Conservation (phyloP, 1,140 invertebrate genomes). For the Drosophila trapezifrons region DNA sequence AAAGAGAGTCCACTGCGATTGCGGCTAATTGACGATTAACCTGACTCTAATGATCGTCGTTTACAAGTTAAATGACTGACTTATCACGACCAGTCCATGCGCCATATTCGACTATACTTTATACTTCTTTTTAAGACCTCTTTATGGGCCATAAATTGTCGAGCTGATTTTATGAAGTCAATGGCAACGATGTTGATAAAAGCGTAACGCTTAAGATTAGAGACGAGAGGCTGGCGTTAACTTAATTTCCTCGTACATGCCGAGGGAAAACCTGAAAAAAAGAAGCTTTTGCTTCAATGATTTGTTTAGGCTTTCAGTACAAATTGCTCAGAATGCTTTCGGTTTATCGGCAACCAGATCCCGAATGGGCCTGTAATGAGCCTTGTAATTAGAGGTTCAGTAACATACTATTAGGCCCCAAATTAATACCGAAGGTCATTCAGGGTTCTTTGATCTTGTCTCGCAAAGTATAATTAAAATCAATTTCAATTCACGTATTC, state of each 20-base stretch:
- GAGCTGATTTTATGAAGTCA: constrained; percentile 69
- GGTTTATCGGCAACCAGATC: constrained; percentile 25
- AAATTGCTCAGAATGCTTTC: constrained; percentile 9
- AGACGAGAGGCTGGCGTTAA: constrained; percentile 25
- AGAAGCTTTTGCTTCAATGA: background rate
- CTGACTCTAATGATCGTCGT: constrained; percentile 61
- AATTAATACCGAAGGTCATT: constrained; percentile 28
- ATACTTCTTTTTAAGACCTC: constrained; percentile 29
- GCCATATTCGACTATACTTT: constrained; percentile 57
- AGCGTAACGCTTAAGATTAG: constrained; percentile 52
- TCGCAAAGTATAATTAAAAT: constrained; percentile 23
- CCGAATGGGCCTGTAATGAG: background rate
- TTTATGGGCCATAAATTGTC: constrained; percentile 60
- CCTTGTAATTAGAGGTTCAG: constrained; percentile 31
- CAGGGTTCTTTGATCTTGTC: constrained; percentile 43
- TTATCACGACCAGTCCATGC: constrained; percentile 52
- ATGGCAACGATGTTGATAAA: constrained; percentile 48
- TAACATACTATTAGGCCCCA: constrained; percentile 18
- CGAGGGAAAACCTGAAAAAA: background rate
- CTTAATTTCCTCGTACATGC: constrained; percentile 17
- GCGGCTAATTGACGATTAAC: constrained; percentile 68
- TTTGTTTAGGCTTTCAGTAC: constrained; percentile 21
- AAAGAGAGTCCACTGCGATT: constrained; percentile 41
- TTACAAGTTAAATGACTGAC: constrained; percentile 37
- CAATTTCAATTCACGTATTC: constrained; percentile 42